A percentile compares a stretch with the other conserved stretches of the same genome.
Evolutionary conservation across 1,140 invertebrate genomes (phyloP).

Genomic region (Paracyclopina nana): DNA sequence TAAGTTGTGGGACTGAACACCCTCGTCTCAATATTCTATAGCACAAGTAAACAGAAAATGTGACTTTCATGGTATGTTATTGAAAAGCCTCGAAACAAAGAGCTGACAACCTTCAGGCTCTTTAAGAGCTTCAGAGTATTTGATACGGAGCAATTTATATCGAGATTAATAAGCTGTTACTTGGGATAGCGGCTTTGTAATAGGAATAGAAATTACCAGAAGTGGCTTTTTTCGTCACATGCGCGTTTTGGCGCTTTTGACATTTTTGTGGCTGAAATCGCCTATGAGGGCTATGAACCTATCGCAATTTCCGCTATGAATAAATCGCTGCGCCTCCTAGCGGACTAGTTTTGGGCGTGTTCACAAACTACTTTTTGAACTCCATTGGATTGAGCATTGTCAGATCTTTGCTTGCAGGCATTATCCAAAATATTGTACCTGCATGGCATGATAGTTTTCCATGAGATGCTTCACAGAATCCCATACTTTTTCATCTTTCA

Average conservation of each 20-base stretch:
- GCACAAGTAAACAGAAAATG: conserved; percentile 10
- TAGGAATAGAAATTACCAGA: not conserved
- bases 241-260: not conserved
- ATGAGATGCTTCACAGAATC: conserved; percentile 29
- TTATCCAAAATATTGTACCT: too few relatives aligned
- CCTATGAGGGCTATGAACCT: not conserved
- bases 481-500: conserved; percentile 39
- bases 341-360: not conserved
- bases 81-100: conserved; percentile 1
- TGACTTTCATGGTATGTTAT: conserved; percentile 3
- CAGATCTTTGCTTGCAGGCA: too few relatives aligned
- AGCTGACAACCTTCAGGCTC: not conserved
- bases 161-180: not conserved
- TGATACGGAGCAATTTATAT: not conserved
- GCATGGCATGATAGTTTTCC: conserved; percentile 28
- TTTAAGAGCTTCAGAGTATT: not conserved
- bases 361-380: not conserved
- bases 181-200: not conserved
- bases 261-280: not conserved
- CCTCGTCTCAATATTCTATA: conserved; percentile 27
- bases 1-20: conserved; percentile 30
- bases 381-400: conserved; percentile 4
- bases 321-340: too few relatives aligned
- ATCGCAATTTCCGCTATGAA: not conserved
- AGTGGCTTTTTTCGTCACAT: not conserved